Base-by-base conservation (phyloP, 2,888 invertebrate species). In the Diaprepes abbreviatus region DNA sequence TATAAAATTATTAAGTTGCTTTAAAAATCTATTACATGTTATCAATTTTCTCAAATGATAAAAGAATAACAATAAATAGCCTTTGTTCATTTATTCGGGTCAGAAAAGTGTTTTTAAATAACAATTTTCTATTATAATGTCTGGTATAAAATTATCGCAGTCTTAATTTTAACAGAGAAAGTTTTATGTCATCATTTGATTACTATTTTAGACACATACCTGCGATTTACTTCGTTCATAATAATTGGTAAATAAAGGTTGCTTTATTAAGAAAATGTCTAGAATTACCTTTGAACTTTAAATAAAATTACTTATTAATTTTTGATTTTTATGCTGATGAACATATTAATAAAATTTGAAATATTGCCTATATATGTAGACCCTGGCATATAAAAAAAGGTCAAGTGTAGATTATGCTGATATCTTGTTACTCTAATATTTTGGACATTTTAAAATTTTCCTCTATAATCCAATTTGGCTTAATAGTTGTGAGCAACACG, bases 111-210 rank as follows among this genome's bases (percentile, higher is more conserved):
- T n/a, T n/a, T n/a, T n/a, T n/a, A n/a, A n/a, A n/a, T n/a, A 43
- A 21, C 21, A 21, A 21, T 43, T 17, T 19, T n/a, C 16, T 43
- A 10, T 43, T n/a, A 43, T 2, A n/a, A 9, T 17, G 6, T 17
- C 5, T 43, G 3, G 21, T 43, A 43, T 21, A 9, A 24, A 24
- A 24, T 24, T 9, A 50, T 50, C 3, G 48, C 16, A 28, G 14
- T 14, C 2, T 48, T 28, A 24, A 28, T 50, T 50, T 28, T 9
- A 28, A 16, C 48, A 52, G 62, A 62, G 62, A 62, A 62, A 62
- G 62, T 62, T 62, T 48, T 48, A 50, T 62, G 48, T 62, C 62
- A 52, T 62, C 50, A 62, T 52, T 43, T 50, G 62, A 50, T 48
- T 62, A 38, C 14, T 28, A 50, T 28, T 50, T 28, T 28, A 50